phyloP scores from a whole-genome alignment of 2,113 vertebrate species.

The Verasper variegatus region DNA sequence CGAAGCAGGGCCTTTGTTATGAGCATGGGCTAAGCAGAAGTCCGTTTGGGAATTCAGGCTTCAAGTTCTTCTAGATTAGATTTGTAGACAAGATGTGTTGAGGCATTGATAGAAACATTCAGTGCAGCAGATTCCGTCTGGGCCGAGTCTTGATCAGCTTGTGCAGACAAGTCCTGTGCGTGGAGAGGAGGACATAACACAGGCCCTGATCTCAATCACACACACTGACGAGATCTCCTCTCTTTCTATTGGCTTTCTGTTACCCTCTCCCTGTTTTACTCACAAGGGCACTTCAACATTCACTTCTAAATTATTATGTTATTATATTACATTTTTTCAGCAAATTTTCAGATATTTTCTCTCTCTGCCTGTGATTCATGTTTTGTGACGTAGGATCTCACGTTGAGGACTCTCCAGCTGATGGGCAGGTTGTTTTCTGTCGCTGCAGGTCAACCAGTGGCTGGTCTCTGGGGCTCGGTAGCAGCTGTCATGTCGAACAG shows the following conservation, averaged over 20 bases:
- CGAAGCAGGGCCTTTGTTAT: neutral
- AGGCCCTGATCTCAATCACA: constrained; percentile 56
- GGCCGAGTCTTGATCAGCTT: constrained; percentile 61
- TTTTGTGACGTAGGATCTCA: neutral
- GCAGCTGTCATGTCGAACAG: constrained; percentile 66
- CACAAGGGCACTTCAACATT: neutral
- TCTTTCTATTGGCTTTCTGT: neutral
- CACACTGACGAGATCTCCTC: constrained; percentile 22
- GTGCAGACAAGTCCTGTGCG: constrained; percentile 61
- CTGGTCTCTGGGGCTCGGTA: constrained; percentile 39
- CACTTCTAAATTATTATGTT: neutral
- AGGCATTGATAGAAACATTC: constrained; percentile 67
- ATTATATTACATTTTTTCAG: neutral
- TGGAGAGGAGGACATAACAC: constrained; percentile 55
- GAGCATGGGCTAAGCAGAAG: constrained; percentile 5
- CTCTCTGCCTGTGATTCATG: neutral
- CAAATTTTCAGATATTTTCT: neutral
- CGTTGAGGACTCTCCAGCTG: constrained; percentile 14
- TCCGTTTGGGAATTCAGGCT: constrained; percentile 41
- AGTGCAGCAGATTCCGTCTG: constrained; percentile 68
- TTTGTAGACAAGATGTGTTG: constrained; percentile 65
- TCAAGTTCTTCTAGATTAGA: constrained; percentile 65
- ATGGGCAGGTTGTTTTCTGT: constrained; percentile 49
- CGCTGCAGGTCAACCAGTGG: constrained; percentile 30
- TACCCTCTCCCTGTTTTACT: constrained; percentile 24